phyloP scores from a whole-genome alignment of 2,888 invertebrate species.

The Norana najaformis region DNA sequence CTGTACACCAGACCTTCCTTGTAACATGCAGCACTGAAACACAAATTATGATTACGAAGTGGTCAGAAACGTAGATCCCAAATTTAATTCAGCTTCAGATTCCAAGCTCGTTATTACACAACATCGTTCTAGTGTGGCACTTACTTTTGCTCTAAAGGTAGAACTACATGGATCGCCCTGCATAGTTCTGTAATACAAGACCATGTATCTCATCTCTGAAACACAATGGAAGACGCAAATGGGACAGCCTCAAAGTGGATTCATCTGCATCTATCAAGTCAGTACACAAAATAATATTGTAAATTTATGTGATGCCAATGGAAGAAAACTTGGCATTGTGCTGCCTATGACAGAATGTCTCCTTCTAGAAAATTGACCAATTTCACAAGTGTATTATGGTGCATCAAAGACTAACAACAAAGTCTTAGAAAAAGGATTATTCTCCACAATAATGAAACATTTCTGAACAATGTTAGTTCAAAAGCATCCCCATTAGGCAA shows the following conservation, averaged over 20 bases:
- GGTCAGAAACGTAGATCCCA: conserved; percentile 13
- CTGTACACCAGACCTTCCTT: not conserved
- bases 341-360: not conserved
- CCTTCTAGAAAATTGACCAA: not conserved
- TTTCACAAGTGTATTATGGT: not conserved
- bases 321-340: not conserved
- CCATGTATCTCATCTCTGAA: not conserved
- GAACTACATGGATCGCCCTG: not conserved
- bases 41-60: not conserved
- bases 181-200: not conserved
- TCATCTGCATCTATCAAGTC: not conserved
- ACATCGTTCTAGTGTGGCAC: not conserved
- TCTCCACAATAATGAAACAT: not conserved
- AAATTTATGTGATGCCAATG: not conserved
- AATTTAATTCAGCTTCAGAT: not conserved
- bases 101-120: too few species aligned
- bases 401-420: not conserved
- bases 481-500: not conserved
- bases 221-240: not conserved
- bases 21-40: not conserved
- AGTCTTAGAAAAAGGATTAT: not conserved
- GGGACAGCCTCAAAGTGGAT: not conserved
- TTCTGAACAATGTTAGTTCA: not conserved
- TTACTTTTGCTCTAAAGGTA: not conserved
- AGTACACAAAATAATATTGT: not conserved